A percentile compares a stretch with the other conserved stretches of the same genome.
Conservation (phyloP, 2,113 vertebrate species). For the Noturus placidus region DNA sequence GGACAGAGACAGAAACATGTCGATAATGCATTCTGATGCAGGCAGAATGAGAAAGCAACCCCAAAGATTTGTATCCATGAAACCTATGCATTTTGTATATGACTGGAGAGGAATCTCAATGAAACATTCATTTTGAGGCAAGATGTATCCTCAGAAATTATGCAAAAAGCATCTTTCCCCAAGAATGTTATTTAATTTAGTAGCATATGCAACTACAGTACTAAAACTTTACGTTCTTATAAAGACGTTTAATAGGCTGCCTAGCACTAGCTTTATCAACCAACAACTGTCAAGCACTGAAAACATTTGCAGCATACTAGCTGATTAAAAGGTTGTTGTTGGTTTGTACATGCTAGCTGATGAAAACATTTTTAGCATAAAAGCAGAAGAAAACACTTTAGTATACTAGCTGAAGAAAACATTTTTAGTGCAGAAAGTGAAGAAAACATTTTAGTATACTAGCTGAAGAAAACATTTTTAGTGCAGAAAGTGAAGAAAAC, state of each 20-base stretch:
- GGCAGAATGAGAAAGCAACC: not conserved
- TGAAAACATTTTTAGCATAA: not conserved
- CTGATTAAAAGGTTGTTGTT: not conserved
- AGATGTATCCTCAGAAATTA: not conserved
- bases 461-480: no score
- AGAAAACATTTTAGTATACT: not conserved
- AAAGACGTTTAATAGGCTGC: not conserved
- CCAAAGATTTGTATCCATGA: not conserved
- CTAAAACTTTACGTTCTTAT: not conserved
- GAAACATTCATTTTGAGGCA: not conserved
- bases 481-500: no score
- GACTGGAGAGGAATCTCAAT: not conserved
- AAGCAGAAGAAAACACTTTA: no score
- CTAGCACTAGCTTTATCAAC: not conserved
- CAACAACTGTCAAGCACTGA: not conserved
- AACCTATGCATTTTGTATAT: not conserved
- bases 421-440: not conserved
- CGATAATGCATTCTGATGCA: not conserved
- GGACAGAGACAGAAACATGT: constrained; percentile 1
- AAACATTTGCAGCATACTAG: not conserved
- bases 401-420: not conserved
- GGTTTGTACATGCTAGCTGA: not conserved
- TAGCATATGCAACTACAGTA: not conserved
- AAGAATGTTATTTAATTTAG: not conserved
- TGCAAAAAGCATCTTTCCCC: not conserved